Base-by-base conservation (phyloP, 2,888 invertebrate genomes). In the Harpalus rubripes region DNA sequence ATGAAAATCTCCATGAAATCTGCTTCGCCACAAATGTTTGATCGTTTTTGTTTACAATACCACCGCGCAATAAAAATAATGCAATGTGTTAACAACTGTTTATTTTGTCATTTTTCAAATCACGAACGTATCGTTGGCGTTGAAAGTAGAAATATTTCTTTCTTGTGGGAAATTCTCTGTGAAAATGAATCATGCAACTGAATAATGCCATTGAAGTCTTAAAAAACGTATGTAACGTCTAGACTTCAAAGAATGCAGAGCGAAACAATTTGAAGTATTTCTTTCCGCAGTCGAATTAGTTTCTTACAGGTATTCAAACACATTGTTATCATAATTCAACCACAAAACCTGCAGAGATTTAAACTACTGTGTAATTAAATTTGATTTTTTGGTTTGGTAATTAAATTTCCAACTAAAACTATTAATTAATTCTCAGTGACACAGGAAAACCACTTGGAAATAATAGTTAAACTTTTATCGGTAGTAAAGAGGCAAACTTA, bases 381-480 rank as follows among this genome's bases (percentile, higher is more conserved):
- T 18, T 44, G 72, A 44, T 74, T 41, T 68, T 74, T 74, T 74
- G 15, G 44, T 41, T 41, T 74, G 16, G 41, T 74, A 74, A 74
- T 74, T 74, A 44, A 44, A 74, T 74, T 18, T 74, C 44, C 22
- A 74, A 74, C 44, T 74, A 74, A 74, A 74, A 74, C 72, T 74
- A 74, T 74, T 74, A 74, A 74, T 74, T 74, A 74, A 74, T 74
- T 22, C 44, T 1, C 7, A 10, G 41, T 74, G 72, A 74, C 72
- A 41, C 41, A 44, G 41, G 44, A 74, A 63, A 44, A 74, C 72
- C 72, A 22, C 72, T 44, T 74, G 72, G 12, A 44, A 74, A 44
- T 74, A 74, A 74, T 74, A 44, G 72, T 74, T 74, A 74, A 74
- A 74, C 72, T 74, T 74, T 74, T 74, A 74, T 74, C 72, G 44